phyloP scores from a whole-genome alignment of 2,888 invertebrate species.

The Agrotis exclamationis region DNA sequence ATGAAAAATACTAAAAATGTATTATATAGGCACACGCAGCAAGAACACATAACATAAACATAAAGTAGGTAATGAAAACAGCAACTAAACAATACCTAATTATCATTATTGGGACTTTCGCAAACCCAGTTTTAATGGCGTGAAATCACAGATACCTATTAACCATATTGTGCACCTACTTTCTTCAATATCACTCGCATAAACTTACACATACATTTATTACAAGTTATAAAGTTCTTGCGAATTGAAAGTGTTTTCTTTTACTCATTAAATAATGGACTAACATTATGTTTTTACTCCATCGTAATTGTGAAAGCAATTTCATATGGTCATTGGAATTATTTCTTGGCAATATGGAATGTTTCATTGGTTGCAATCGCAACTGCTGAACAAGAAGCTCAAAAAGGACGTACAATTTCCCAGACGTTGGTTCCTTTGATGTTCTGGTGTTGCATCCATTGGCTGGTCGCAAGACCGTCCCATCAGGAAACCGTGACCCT shows the following conservation, averaged over 20 bases:
- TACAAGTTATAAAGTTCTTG: background rate
- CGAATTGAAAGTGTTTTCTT: constrained; percentile 23
- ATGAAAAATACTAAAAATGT: too few species aligned
- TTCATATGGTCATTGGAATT: constrained; percentile 18
- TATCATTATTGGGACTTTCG: background rate
- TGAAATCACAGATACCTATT: constrained; percentile 18
- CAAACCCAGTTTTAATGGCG: constrained; percentile 9
- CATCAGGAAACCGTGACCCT: too few species aligned
- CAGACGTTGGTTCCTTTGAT: too few species aligned
- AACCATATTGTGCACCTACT: constrained; percentile 5
- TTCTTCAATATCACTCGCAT: constrained; percentile 8
- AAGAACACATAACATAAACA: too few species aligned
- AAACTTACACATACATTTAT: constrained; percentile 19
- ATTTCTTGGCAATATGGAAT: constrained; percentile 27
- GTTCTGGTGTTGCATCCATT: too few species aligned
- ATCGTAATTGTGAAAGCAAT: constrained; percentile 25
- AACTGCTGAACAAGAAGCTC: too few species aligned
- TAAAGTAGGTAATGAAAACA: too few species aligned
- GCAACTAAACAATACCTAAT: too few species aligned
- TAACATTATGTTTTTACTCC: constrained; percentile 16
- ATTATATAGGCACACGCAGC: too few species aligned
- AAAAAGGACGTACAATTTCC: too few species aligned
- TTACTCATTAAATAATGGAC: constrained; percentile 9
- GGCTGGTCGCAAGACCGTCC: too few species aligned
- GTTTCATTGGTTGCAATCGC: too few species aligned